Evolutionary conservation across 2,797 vertebrate species (phyloP).

Genomic region (Melanotaenia trifasciata): DNA sequence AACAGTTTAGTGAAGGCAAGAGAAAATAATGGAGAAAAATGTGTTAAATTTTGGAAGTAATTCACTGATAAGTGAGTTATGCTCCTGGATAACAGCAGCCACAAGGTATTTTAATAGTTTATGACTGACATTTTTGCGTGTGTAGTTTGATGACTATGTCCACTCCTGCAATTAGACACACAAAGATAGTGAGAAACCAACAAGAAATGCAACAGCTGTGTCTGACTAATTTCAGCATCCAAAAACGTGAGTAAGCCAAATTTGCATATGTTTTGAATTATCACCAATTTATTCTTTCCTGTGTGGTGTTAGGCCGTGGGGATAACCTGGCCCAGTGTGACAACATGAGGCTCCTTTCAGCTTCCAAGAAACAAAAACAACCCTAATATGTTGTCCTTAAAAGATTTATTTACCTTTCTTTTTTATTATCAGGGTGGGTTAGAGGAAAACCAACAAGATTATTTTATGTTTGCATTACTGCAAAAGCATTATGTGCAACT

Average conservation of each 20-base stretch:
- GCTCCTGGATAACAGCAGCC: too few relatives aligned
- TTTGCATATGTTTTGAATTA: slow-evolving; percentile 31
- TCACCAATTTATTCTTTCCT: slow-evolving; percentile 5
- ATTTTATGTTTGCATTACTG: too few relatives aligned
- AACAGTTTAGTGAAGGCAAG: too few relatives aligned
- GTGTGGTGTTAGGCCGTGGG: not conserved
- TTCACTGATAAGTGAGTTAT: too few relatives aligned
- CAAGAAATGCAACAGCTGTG: not conserved
- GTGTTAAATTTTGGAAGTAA: too few relatives aligned
- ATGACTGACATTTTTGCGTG: too few relatives aligned
- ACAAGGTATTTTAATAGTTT: too few relatives aligned
- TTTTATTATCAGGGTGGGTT: not conserved
- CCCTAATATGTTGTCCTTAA: not conserved
- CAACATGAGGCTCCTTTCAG: not conserved
- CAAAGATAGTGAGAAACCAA: not conserved
- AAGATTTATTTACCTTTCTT: not conserved
- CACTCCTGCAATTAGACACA: not conserved
- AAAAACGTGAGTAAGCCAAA: not conserved
- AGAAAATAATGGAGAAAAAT: too few relatives aligned
- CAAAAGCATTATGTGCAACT: too few relatives aligned
- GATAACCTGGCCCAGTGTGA: not conserved
- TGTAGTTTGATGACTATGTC: not conserved
- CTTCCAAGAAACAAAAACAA: not conserved
- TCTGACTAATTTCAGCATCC: slow-evolving; percentile 10
- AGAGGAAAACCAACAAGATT: not conserved